Evolutionary conservation across 2,797 vertebrate species (phyloP).

Genomic region (Spinibarbus caldwelli): DNA sequence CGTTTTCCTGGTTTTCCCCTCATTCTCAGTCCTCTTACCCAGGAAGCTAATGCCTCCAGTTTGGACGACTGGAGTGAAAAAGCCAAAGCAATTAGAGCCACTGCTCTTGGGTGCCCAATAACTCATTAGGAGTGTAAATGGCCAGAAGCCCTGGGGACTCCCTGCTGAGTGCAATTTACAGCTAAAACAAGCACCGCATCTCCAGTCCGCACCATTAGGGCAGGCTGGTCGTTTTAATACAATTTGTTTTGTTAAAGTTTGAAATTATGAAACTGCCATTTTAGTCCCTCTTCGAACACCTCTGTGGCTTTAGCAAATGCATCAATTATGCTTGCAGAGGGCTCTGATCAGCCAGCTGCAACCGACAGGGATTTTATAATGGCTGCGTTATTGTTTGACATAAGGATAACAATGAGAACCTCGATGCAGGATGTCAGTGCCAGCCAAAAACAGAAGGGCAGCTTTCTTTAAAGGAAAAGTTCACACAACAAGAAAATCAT

Average conservation of each 20-base stretch:
- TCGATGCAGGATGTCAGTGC: conserved; percentile 38
- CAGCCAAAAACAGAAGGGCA: conserved; percentile 37
- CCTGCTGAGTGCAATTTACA: conserved; percentile 63
- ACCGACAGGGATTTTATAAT: conserved; percentile 39
- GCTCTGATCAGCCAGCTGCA: conserved; percentile 40
- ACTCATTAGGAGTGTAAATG: conserved; percentile 72
- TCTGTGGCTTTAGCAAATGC: conserved; percentile 45
- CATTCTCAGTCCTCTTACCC: conserved; percentile 45
- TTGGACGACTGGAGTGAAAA: conserved; percentile 63
- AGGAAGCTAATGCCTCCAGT: conserved; percentile 53
- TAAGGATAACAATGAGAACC: conserved; percentile 41
- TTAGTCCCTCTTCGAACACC: conserved; percentile 40
- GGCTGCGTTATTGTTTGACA: conserved; percentile 42
- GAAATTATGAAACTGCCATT: conserved; percentile 62
- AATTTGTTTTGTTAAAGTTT: conserved; percentile 68
- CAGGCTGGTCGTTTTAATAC: conserved; percentile 56
- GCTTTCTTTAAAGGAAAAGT: conserved; percentile 28
- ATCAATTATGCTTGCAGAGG: conserved; percentile 52
- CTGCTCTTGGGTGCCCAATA: conserved; percentile 67
- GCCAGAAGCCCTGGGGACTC: conserved; percentile 63
- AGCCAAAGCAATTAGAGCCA: conserved; percentile 70
- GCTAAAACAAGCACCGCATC: conserved; percentile 61
- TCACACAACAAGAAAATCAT: neutral
- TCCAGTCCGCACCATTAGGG: conserved; percentile 55
- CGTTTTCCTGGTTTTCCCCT: conserved; percentile 43